Percentiles rank a stretch among this genome's conserved stretches.
These are phyloP conservation scores for Acropora tenuis DNA, from an alignment of 64 coral and sea anemone genomes.

Conservation along the genomic window DNA sequence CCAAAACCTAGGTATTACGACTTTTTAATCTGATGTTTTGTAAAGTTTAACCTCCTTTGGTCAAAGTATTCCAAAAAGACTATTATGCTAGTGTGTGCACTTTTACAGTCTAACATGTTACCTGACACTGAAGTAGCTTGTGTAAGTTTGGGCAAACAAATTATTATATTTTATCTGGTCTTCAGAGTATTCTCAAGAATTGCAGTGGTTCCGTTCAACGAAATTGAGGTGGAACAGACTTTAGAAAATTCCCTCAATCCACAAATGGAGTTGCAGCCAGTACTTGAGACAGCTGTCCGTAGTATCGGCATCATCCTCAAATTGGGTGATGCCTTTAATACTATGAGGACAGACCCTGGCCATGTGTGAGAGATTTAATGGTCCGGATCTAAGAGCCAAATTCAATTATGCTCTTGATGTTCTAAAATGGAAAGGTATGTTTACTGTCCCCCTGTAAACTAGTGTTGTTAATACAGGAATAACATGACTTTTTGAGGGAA, in stretches of 20 bases:
- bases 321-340: background rate
- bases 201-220: conserved; percentile 15
- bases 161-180: background rate
- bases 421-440: conserved; percentile 42
- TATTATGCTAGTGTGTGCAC: background rate
- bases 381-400: background rate
- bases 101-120: background rate
- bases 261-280: conserved; percentile 21
- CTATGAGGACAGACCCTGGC: conserved; percentile 4
- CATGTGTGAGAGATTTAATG: background rate
- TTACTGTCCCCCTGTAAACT: background rate
- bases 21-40: no score
- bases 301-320: conserved; percentile 1
- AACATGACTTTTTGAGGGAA: background rate
- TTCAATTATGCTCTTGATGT: conserved; percentile 24
- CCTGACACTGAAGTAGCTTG: background rate
- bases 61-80: background rate
- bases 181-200: conserved; percentile 17
- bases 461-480: background rate
- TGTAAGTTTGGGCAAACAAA: background rate
- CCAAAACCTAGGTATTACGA: no score
- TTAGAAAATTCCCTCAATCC: conserved; percentile 19
- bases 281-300: background rate
- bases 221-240: background rate
- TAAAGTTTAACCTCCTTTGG: no score